Conservation (phyloP, 2,888 invertebrate species). For the Ormyrus labotus region DNA sequence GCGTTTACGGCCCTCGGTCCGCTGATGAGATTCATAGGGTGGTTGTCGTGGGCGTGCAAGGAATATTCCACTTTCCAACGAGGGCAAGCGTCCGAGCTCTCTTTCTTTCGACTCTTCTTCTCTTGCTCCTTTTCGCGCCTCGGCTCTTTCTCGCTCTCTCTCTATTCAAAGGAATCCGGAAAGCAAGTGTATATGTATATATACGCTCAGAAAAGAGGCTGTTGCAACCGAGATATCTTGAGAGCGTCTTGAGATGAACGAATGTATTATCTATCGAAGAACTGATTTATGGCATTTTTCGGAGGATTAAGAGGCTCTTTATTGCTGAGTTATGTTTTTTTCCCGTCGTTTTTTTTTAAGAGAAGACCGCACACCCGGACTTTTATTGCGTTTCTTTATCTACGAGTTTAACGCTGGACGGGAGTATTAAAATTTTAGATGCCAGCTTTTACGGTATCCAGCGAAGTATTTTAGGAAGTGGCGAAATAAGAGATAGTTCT, state of each 20-base stretch:
- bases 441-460: slow-evolving; percentile 7
- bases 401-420: slow-evolving; percentile 4
- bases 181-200: slow-evolving; percentile 13
- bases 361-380: not conserved
- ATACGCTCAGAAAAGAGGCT: slow-evolving; percentile 3
- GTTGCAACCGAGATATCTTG: slow-evolving; percentile 13
- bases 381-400: slow-evolving; percentile 38
- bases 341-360: slow-evolving; percentile 5
- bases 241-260: slow-evolving; percentile 33
- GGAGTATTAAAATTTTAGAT: slow-evolving; percentile 43
- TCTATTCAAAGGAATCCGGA: slow-evolving; percentile 33
- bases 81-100: not conserved
- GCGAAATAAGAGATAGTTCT: not conserved
- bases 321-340: slow-evolving; percentile 35
- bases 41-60: slow-evolving; percentile 42
- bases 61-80: slow-evolving; percentile 40
- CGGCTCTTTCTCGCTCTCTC: not conserved
- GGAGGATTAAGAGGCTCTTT: slow-evolving; percentile 52
- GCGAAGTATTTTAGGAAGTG: not conserved
- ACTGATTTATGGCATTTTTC: slow-evolving; percentile 55
- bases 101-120: not conserved
- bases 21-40: slow-evolving; percentile 54
- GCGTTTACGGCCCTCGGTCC: slow-evolving; percentile 37
- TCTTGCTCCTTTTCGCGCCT: not conserved
- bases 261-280: slow-evolving; percentile 53